Evolutionary conservation across 1,140 invertebrate genomes (phyloP).

Genomic region (Sinonovacula constricta): DNA sequence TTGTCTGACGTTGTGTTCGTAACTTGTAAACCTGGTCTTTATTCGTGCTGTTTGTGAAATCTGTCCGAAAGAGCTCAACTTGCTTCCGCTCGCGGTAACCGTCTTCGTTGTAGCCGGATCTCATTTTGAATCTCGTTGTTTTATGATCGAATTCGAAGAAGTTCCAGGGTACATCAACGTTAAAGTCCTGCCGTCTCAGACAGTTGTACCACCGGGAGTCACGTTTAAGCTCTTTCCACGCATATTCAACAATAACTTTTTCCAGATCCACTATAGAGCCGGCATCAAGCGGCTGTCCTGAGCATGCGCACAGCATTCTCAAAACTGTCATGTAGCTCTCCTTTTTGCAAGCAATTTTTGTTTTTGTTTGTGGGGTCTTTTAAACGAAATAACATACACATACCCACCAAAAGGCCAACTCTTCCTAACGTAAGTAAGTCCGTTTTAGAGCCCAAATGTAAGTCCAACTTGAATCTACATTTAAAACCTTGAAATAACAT

Average conservation of each 20-base stretch:
- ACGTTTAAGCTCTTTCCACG: constrained; percentile 63
- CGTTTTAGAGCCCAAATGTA: too few relatives aligned
- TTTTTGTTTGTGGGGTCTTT: too few relatives aligned
- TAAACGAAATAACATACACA: too few relatives aligned
- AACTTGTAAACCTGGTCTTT: constrained; percentile 67
- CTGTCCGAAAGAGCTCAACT: constrained; percentile 62
- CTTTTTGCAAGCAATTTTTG: neutral
- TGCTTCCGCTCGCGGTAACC: constrained; percentile 61
- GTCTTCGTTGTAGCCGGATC: constrained; percentile 39
- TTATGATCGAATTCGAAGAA: constrained; percentile 67
- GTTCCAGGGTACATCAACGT: constrained; percentile 67
- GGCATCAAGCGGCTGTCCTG: constrained; percentile 51
- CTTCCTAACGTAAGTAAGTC: too few relatives aligned
- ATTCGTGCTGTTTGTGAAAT: constrained; percentile 63
- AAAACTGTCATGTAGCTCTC: constrained; percentile 2
- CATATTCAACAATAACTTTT: constrained; percentile 61
- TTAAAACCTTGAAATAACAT: too few relatives aligned
- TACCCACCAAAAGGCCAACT: too few relatives aligned
- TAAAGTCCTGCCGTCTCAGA: constrained; percentile 55
- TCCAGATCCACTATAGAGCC: constrained; percentile 65
- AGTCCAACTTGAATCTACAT: too few relatives aligned
- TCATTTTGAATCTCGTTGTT: constrained; percentile 56
- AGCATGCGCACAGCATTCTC: constrained; percentile 62
- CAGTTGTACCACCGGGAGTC: constrained; percentile 62
- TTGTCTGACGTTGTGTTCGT: constrained; percentile 66